Evolutionary conservation across 2,888 invertebrate species (phyloP).

Genomic region (Mythimna impura): DNA sequence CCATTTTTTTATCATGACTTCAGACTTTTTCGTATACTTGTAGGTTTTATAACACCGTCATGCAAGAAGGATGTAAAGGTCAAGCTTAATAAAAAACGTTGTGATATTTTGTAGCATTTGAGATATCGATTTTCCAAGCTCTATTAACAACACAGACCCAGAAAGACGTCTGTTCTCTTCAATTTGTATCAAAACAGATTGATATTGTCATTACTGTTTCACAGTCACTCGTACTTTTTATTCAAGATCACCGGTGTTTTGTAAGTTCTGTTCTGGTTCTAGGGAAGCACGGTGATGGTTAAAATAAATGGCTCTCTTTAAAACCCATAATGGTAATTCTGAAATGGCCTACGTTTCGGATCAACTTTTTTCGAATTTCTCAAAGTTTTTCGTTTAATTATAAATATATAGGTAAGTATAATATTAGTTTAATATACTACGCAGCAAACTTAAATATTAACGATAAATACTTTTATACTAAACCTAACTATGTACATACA

Average conservation of each 20-base stretch:
- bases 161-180: constrained; percentile 4
- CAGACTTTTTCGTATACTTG: neutral
- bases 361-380: no score
- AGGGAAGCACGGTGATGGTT: neutral
- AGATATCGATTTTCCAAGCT: neutral
- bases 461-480: no score
- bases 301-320: neutral
- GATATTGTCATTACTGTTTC: constrained; percentile 4
- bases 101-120: neutral
- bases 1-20: neutral
- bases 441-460: no score
- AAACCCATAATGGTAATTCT: no score
- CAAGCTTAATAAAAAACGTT: neutral
- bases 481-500: no score
- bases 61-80: neutral
- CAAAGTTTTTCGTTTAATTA: no score
- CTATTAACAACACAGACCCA: neutral
- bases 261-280: neutral
- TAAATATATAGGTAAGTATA: no score
- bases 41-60: neutral
- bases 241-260: neutral
- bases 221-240: neutral
- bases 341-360: no score
- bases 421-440: no score
- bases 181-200: constrained; percentile 36